Evolutionary conservation across 2,113 vertebrate genomes (phyloP), one percentile per base, ranked within the genome.

Genomic region (Origma solitaria): DNA sequence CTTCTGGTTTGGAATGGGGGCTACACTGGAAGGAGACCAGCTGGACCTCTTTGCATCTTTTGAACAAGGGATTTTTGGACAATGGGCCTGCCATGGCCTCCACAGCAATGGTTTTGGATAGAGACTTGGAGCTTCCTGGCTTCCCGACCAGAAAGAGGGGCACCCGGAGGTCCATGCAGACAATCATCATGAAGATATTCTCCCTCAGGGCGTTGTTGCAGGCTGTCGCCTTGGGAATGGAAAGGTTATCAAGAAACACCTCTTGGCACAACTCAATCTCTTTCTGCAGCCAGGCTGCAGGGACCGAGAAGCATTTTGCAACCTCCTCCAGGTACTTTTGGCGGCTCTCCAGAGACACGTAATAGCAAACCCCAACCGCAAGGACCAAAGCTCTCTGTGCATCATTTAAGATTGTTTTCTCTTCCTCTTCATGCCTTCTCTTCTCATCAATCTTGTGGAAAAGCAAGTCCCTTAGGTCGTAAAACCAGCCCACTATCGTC

Each of bases 11-110:
- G 16, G 98, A 98, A 85, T 98, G 97, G 81, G 98, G 98, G 82
- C 98, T 98, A 93, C 98, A 98, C 77, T 98, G 98, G 78, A 98
- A 98, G 86, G 98, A 98, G 38, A 98, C 96, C 97, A 98, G 98
- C 27, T 98, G 98, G 23, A 98, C 95, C 83, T 98, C 97, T 56
- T 98, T 98, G 58, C 98, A 97, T 5, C 83, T 93, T 94, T 85
- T 97, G 92, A 98, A 98, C 13, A 98, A 95, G 1, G 86, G 31
- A 35, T 3, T 96, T 90, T 97, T 96, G 71, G 98, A 98, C 51
- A 87, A 94, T 37, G 97, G 97, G 22, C 98, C 97, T 61, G 97
- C 96, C 98, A 98, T 98, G 64, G 98, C 98, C 61, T 98, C 95
- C 28, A 97, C 97, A 57, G 97, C 98, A 54, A 98, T 97, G 9